A percentile compares a stretch with the other conserved stretches of the same genome.
Evolutionary conservation across 2,113 vertebrate genomes (phyloP).

Genomic region (Notiomystis cincta): DNA sequence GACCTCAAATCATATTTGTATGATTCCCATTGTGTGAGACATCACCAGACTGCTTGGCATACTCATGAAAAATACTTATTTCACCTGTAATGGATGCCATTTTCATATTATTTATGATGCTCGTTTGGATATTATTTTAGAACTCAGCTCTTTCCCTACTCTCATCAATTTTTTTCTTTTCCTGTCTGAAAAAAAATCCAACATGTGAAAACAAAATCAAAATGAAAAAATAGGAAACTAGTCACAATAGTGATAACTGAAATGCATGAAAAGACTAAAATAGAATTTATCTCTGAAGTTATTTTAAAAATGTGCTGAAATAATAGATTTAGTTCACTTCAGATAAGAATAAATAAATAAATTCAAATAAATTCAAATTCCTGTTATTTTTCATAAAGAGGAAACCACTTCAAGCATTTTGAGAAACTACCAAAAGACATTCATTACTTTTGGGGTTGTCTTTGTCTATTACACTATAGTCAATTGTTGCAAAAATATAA

Average conservation of each 20-base stretch:
- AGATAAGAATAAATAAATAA: not conserved
- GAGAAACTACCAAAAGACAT: not conserved
- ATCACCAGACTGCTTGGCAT: not conserved
- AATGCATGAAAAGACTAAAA: not conserved
- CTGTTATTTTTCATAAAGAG: not conserved
- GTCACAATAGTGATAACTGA: not conserved
- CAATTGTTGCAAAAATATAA: not conserved
- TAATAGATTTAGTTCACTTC: not conserved
- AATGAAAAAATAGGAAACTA: not conserved
- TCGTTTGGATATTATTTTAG: not conserved
- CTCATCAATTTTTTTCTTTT: fast-evolving
- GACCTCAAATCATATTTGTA: not conserved
- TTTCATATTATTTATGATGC: not conserved
- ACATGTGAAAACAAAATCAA: fast-evolving
- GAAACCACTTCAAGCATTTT: not conserved
- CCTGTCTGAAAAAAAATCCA: not conserved
- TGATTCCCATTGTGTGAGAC: not conserved
- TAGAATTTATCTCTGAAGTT: not conserved
- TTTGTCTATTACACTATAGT: not conserved
- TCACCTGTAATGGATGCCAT: not conserved
- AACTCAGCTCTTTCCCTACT: fast-evolving
- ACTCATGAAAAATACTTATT: not conserved
- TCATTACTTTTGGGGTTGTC: not conserved
- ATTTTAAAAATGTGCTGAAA: not conserved
- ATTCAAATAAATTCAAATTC: not conserved